These are phyloP conservation scores for Lynx canadensis DNA, from an alignment of 2,113 vertebrate genomes.

Conservation along the genomic window DNA sequence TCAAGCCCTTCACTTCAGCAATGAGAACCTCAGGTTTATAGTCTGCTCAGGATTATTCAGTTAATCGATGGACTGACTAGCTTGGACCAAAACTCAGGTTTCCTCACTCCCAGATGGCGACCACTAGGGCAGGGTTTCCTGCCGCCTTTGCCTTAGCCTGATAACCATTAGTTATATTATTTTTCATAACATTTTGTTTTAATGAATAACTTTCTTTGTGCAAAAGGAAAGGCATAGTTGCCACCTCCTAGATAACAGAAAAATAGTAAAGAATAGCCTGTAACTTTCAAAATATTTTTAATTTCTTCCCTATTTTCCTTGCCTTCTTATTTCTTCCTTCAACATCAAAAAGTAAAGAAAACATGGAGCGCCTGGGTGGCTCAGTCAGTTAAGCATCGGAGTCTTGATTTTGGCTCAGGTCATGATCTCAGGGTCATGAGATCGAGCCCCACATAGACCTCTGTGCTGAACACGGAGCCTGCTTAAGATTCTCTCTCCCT, in stretches of 20 bases:
- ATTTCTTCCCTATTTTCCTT: neutral
- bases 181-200: neutral
- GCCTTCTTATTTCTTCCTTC: neutral
- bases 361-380: no score
- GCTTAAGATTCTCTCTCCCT: no score
- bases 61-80: neutral
- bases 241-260: neutral
- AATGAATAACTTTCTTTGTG: neutral
- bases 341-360: neutral
- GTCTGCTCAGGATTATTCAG: neutral
- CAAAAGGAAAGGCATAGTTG: neutral
- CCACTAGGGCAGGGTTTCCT: no score
- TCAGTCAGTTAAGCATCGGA: no score
- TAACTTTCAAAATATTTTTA: neutral
- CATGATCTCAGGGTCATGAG: no score
- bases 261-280: neutral
- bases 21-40: neutral
- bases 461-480: no score
- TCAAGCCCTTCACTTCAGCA: neutral
- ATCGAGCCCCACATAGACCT: no score
- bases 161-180: neutral
- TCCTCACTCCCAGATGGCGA: no score
- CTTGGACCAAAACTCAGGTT: neutral
- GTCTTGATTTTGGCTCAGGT: no score
- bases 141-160: neutral